Evolutionary conservation across 2,797 vertebrate species (phyloP), one percentile per base, ranked within the genome.

Genomic region (Phoebastria nigripes): DNA sequence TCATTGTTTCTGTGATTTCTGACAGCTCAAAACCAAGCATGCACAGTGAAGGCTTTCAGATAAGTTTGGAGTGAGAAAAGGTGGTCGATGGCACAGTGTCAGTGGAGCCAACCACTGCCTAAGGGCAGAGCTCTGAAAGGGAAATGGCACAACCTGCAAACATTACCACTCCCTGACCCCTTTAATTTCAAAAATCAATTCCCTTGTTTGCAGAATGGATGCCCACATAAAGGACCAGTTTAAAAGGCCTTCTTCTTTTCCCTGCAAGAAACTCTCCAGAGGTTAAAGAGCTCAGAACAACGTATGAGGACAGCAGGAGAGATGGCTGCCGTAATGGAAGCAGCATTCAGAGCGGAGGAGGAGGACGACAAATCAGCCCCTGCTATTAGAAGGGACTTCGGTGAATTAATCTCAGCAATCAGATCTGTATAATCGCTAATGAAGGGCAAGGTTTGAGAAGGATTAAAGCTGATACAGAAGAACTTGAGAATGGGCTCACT

Each of bases 401-500:
- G 52, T 39, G 73, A 87, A 84, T 84, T 72, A 41, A 94, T 67
- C 73, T 66, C 63, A 87, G 82, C 83, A 84, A 77, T 84, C 87
- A 58, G 73, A 76, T n/a, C 79, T 47, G 82, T 9, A 37, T 79
- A 87, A 62, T 17, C 7, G 0, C 74, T 77, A 83, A 87, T 15
- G 66, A 87, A 71, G 52, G 46, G 47, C 49, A 61, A 39, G 73
- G 74, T 58, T 24, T 71, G 82, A 52, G 82, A 22, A 71, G 79
- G 69, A 71, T 80, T 80, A 61, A n/a, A 66, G 90, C 82, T 51
- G 52, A 52, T 74, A 54, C 1, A 70, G 67, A 69, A 51, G 47
- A 94, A 87, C 69, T 35, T 66, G 47, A 90, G 65, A 90, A 93
- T 76, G 44, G 82, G 70, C 49, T 84, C 83, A 39, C 54, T 93